Conservation (phyloP, 2,888 invertebrate species). For the Drosophila robusta region DNA sequence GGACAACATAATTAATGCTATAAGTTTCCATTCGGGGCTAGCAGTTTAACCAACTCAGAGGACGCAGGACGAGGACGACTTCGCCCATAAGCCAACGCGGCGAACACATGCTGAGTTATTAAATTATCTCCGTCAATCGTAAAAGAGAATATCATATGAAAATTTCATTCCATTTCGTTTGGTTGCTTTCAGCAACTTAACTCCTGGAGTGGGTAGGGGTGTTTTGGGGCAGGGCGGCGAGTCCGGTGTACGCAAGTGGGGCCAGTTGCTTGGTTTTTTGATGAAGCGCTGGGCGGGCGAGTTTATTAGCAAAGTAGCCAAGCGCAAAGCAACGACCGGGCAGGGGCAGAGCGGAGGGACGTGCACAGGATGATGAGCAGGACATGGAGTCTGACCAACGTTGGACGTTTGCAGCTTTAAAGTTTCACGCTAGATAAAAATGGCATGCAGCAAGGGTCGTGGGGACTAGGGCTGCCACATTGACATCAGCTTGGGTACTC, state of each 20-base stretch:
- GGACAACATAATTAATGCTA: conserved; percentile 78
- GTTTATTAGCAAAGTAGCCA: conserved; percentile 80
- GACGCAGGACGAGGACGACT: conserved; percentile 1
- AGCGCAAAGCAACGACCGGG: conserved; percentile 62
- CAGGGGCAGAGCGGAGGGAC: conserved; percentile 10
- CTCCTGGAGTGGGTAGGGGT: background rate
- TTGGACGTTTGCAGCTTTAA: conserved; percentile 67
- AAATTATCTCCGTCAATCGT: conserved; percentile 75
- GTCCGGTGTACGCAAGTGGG: conserved; percentile 7
- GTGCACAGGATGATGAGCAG: conserved; percentile 42
- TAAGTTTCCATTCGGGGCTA: conserved; percentile 41
- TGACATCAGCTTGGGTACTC: conserved; percentile 30
- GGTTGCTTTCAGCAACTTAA: conserved; percentile 60
- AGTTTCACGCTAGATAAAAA: conserved; percentile 75
- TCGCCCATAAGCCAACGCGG: conserved; percentile 54
- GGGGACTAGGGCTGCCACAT: conserved; percentile 12
- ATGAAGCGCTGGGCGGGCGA: conserved; percentile 42
- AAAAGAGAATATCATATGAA: conserved; percentile 78
- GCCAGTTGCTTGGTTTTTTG: conserved; percentile 24
- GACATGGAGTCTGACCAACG: conserved; percentile 57
- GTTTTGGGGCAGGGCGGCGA: background rate
- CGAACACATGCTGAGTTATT: conserved; percentile 74
- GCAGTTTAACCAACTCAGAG: conserved; percentile 49
- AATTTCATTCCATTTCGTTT: conserved; percentile 78
- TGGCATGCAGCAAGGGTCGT: conserved; percentile 16